Base-by-base conservation (phyloP, 2,113 vertebrate species). In the Pipa parva region DNA sequence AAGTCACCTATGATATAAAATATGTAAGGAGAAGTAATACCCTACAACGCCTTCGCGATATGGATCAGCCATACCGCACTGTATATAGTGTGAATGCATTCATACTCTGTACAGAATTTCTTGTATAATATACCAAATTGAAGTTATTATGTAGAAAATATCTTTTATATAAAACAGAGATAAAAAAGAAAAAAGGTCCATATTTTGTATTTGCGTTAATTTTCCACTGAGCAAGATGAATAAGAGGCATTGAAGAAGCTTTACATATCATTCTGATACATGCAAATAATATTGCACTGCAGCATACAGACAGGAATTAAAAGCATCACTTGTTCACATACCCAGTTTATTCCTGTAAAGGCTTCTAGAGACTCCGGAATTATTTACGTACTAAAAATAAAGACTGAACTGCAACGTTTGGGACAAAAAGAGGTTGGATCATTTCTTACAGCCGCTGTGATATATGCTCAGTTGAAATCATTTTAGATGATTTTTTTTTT, bases 81-180 rank as follows among this genome's bases (percentile, higher is more conserved):
- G 84, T 86, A 70, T 45, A 69, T 52, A 87, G 78, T 77, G 57
- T 54, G 57, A 70, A 59, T 70, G 55, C 25, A 45, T 70, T 70
- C 75, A 73, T 80, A 74, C 76, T 72, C 25, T 91, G 90, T 91
- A 91, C 86, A 92, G 87, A 88, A 81, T 77, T 9, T 61, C 59
- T 33, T 33, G 71, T 87, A 85, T 88, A 87, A 86, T 73, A 84
- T 87, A 88, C 81, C 82, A 77, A 80, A 84, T 82, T 77, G 80
- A 87, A 81, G 76, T 83, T 81, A 84, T 84, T 68, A 68, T 87
- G 82, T 88, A 85, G 83, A 83, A 54, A 21, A 80, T 81, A 66
- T 63, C 83, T 81, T 84, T 85, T 87, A 84, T 86, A 86, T 88
- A 82, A 84, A 49, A 21, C 3, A 52, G 26, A 52, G 15, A 52